A percentile compares a stretch with the other conserved stretches of the same genome.
phyloP scores from a whole-genome alignment of 2,888 invertebrate genomes.

The Nomada fabriciana region DNA sequence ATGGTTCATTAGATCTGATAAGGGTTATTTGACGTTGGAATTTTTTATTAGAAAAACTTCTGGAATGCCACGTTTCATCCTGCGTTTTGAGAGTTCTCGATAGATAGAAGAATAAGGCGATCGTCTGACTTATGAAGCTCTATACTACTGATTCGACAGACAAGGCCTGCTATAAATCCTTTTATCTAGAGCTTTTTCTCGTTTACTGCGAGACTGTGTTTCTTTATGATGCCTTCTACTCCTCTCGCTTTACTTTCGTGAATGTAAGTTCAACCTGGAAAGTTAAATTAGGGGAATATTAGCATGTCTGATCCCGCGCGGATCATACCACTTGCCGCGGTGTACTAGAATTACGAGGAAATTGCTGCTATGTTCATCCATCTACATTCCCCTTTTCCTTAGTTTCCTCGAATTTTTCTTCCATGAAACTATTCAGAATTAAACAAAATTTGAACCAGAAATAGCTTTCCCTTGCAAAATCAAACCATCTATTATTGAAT shows the following conservation, averaged over 20 bases:
- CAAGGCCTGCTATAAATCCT: conserved; percentile 7
- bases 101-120: neutral
- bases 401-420: neutral
- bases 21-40: too few species aligned
- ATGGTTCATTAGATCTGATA: too few species aligned
- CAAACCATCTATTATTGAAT: too few species aligned
- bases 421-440: neutral
- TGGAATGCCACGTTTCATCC: neutral
- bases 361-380: neutral
- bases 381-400: neutral
- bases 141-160: conserved; percentile 31
- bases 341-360: neutral
- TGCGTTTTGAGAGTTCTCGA: neutral
- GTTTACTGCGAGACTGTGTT: neutral
- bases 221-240: neutral
- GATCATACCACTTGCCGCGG: conserved; percentile 3
- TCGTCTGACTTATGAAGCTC: conserved; percentile 37
- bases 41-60: too few species aligned
- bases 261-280: neutral
- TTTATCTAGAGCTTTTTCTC: neutral
- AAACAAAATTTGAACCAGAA: too few species aligned
- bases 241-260: neutral
- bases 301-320: conserved; percentile 8
- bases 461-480: too few species aligned
- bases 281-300: conserved; percentile 21